Conservation (phyloP, 2,888 invertebrate genomes). For the Periphyllus acericola region DNA sequence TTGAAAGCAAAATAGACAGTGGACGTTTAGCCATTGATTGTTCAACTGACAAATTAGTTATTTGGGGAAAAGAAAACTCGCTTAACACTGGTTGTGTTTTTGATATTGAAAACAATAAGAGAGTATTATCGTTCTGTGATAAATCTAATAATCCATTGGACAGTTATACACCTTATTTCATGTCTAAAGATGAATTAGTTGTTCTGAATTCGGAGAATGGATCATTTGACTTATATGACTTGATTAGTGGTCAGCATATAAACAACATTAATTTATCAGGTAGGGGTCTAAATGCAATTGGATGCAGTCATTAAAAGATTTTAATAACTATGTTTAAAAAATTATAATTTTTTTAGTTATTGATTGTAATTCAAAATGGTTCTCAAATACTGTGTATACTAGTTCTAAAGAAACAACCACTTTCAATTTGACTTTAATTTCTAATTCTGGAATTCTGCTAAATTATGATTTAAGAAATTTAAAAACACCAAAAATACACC, state of each 20-base stretch:
- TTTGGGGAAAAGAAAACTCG: conserved; percentile 44
- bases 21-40: conserved; percentile 46
- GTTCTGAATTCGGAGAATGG: conserved; percentile 51
- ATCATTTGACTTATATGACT: conserved; percentile 32
- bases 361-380: conserved; percentile 19
- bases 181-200: conserved; percentile 35
- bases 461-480: conserved; percentile 42
- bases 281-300: neutral
- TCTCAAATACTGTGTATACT: conserved; percentile 22
- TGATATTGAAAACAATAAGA: conserved; percentile 45
- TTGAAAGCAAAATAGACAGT: conserved; percentile 29
- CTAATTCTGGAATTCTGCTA: conserved; percentile 29
- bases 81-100: neutral
- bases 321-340: neutral
- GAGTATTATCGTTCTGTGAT: neutral
- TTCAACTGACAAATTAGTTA: conserved; percentile 23
- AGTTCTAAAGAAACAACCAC: conserved; percentile 37
- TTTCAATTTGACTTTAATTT: conserved; percentile 26
- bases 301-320: neutral
- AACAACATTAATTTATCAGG: conserved; percentile 17
- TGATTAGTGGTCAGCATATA: conserved; percentile 27
- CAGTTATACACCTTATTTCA: conserved; percentile 47
- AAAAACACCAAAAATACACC: conserved; percentile 11
- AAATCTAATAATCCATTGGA: neutral
- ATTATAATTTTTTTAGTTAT: neutral